Evolutionary conservation across 1,140 invertebrate species (phyloP), one percentile per base, ranked within the genome.

Genomic region (Drosophila kanapiae): DNA sequence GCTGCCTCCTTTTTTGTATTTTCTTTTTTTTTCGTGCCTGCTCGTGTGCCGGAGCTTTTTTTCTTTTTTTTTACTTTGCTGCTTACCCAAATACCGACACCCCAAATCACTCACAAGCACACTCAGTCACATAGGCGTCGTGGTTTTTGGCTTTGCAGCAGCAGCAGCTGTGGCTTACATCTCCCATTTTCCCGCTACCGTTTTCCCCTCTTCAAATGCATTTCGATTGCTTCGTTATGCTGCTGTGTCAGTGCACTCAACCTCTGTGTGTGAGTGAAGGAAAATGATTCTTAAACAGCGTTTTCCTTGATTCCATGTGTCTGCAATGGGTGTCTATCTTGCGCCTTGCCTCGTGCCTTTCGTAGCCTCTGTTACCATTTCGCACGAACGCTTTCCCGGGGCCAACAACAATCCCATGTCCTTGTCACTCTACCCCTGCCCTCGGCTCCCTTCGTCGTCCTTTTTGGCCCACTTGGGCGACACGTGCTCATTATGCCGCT

Each of bases 401-500:
- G 58, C 57, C 54, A 60, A 42, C 54, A 60, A 42, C 61, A 42
- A 59, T 57, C 48, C 69, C 38, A 35, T 56, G 54, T 57, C 58
- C 68, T 75, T 78, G 56, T 64, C 67, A 37, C 42, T 54, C 79
- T 37, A 18, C 45, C 14, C 29, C 10, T 9, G 10, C 58, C 33
- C 37, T 18, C 4, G 33, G 8, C 42, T n/a, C 37, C 13, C 31
- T 45, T 33, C 47, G 29, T 33, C 23, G 61, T 48, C 48, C 63
- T 29, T 76, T 60, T 53, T 48, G 72, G 64, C 78, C 69, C 78
- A 85, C 63, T 86, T 81, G 63, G 48, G 67, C 68, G 74, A 86
- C 82, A 85, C 78, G 82, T 85, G 82, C 82, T 84, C 82, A 86
- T 85, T 85, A 80, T 85, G 82, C 78, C 78, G 82, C 75, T 75